Percentiles rank a stretch among this genome's conserved stretches.
Evolutionary conservation across 2,888 invertebrate species (phyloP).

Genomic region (Acholoe squamosa): DNA sequence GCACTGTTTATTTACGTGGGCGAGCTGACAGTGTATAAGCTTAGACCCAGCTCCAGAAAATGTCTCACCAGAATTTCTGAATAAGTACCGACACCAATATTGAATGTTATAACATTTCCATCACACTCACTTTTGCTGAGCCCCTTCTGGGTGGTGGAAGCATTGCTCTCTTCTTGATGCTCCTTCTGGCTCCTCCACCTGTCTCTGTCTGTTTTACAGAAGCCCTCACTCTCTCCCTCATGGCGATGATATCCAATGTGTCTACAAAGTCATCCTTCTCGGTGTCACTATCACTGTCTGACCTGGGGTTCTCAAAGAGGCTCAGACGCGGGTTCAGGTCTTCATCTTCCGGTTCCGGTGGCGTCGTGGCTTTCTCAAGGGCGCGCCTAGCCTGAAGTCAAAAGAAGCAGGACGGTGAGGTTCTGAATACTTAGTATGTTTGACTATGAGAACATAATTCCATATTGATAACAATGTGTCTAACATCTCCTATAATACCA

Average conservation of each 20-base stretch:
- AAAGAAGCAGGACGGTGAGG: neutral
- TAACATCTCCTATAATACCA: too few species aligned
- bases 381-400: conserved; percentile 1
- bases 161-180: neutral
- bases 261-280: neutral
- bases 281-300: conserved; percentile 12
- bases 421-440: neutral
- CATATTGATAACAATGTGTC: too few species aligned
- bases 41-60: too few species aligned
- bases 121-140: neutral
- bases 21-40: too few species aligned
- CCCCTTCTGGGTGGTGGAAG: neutral
- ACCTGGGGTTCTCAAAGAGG: neutral
- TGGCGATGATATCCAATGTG: neutral
- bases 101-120: too few species aligned
- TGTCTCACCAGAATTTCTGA: too few species aligned
- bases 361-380: neutral
- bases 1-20: too few species aligned
- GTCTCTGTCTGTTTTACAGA: neutral
- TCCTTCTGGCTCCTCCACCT: neutral
- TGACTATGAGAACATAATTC: too few species aligned
- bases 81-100: too few species aligned
- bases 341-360: neutral
- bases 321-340: conserved; percentile 26
- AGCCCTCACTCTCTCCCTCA: neutral